phyloP scores from a whole-genome alignment of 2,888 invertebrate species.

The Drosophila mimetica region DNA sequence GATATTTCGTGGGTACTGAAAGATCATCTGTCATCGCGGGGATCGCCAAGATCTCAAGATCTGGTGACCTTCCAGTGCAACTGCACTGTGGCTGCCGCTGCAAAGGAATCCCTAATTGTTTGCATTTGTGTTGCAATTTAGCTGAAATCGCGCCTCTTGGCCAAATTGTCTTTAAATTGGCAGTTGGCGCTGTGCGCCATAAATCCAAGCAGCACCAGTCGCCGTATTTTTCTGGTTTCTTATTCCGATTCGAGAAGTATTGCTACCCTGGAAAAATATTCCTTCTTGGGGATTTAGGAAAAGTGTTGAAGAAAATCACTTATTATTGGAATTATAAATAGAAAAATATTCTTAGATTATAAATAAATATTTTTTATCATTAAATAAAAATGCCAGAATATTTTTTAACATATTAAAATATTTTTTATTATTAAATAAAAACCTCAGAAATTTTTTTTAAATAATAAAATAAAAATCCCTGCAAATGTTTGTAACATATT shows the following conservation, averaged over 20 bases:
- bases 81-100: slow-evolving; percentile 17
- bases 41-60: neutral
- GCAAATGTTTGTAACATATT: too few species aligned
- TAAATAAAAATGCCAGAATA: too few species aligned
- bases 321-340: too few species aligned
- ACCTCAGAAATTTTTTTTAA: too few species aligned
- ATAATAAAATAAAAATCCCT: too few species aligned
- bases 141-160: slow-evolving; percentile 80
- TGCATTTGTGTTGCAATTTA: slow-evolving; percentile 78
- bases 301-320: too few species aligned
- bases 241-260: neutral
- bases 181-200: slow-evolving; percentile 73
- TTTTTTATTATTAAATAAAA: too few species aligned
- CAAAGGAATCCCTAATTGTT: slow-evolving; percentile 70
- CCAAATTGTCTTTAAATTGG: slow-evolving; percentile 83
- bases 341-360: too few species aligned
- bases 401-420: too few species aligned
- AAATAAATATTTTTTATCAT: too few species aligned
- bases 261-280: slow-evolving; percentile 11
- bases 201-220: slow-evolving; percentile 60
- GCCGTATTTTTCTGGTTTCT: slow-evolving; percentile 6
- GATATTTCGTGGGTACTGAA: slow-evolving; percentile 21
- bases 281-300: too few species aligned
- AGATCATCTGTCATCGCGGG: slow-evolving; percentile 34
- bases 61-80: slow-evolving; percentile 26